Conservation (phyloP, 1,140 invertebrate genomes). For the Cherax destructor region DNA sequence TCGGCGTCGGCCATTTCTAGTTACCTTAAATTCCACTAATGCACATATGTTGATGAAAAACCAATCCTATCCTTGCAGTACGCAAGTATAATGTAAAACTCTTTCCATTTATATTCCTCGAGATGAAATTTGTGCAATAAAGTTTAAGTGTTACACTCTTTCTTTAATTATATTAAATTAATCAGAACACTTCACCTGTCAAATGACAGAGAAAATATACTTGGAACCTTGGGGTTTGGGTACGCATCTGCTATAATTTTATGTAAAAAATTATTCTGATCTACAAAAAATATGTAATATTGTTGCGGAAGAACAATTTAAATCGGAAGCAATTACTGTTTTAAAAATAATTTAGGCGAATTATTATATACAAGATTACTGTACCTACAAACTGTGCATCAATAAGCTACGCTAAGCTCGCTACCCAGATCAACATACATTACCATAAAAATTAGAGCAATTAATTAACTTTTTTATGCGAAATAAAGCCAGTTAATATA, state of each 20-base stretch:
- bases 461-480: neutral
- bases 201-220: conserved; percentile 58
- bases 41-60: conserved; percentile 21
- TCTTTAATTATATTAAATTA: neutral
- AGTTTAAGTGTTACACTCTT: neutral
- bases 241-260: conserved; percentile 27
- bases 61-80: neutral
- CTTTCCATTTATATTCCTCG: neutral
- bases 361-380: too few relatives aligned
- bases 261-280: neutral
- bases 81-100: too few relatives aligned
- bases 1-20: conserved; percentile 62
- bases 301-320: neutral
- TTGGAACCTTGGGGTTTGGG: conserved; percentile 53
- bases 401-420: neutral
- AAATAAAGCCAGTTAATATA: neutral
- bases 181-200: conserved; percentile 32
- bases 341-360: neutral
- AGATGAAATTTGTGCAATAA: neutral
- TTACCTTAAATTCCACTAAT: conserved; percentile 28
- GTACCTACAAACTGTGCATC: neutral
- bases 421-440: neutral
- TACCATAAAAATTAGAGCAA: neutral
- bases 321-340: neutral
- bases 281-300: neutral